Conservation (phyloP, 1,140 invertebrate genomes). For the Neuroterus valhalla region DNA sequence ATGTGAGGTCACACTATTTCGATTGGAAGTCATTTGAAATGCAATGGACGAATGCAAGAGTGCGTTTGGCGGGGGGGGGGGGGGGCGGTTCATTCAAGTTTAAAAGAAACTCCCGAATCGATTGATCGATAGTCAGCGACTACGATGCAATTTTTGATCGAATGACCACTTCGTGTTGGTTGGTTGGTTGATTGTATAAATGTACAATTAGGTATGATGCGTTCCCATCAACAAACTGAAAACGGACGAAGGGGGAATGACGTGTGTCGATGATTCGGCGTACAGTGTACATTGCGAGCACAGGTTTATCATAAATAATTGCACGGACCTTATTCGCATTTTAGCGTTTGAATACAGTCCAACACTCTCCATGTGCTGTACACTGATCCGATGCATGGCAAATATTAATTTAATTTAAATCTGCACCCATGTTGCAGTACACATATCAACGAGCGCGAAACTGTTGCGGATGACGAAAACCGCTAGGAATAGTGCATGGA, state of each 20-base stretch:
- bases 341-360: constrained; percentile 59
- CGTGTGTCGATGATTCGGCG: constrained; percentile 15
- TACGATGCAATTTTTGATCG: constrained; percentile 47
- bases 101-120: constrained; percentile 42
- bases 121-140: constrained; percentile 46
- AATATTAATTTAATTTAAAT: constrained; percentile 73
- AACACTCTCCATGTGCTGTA: constrained; percentile 26
- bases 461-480: background rate
- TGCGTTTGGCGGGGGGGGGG: background rate
- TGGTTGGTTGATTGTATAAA: constrained; percentile 55
- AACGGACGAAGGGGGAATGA: constrained; percentile 16
- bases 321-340: constrained; percentile 61
- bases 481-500: constrained; percentile 18
- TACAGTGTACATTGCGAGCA: constrained; percentile 50
- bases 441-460: constrained; percentile 46
- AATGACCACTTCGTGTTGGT: constrained; percentile 43
- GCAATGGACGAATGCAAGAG: background rate
- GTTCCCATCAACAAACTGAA: constrained; percentile 53
- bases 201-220: constrained; percentile 48
- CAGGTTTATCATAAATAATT: constrained; percentile 70
- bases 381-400: constrained; percentile 50
- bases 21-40: constrained; percentile 9
- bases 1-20: constrained; percentile 17
- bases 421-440: constrained; percentile 40
- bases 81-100: constrained; percentile 28